phyloP scores from a whole-genome alignment of 2,888 invertebrate species.

The Drepana falcataria region DNA sequence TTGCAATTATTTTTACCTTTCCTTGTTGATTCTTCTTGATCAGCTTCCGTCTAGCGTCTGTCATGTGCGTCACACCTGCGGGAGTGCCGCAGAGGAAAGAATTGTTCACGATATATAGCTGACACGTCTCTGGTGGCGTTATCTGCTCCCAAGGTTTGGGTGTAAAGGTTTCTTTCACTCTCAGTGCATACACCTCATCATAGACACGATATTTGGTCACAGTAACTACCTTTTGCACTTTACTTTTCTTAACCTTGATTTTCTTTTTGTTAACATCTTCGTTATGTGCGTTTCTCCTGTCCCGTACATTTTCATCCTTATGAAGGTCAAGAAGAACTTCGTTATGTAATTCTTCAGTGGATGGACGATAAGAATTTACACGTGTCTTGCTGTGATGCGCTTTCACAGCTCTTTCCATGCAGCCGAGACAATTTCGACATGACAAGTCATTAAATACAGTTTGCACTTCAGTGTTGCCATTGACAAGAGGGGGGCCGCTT shows the following conservation, averaged over 20 bases:
- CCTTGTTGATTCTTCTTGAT: conserved; percentile 37
- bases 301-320: conserved; percentile 13
- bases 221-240: conserved; percentile 25
- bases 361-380: conserved; percentile 6
- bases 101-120: conserved; percentile 50
- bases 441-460: conserved; percentile 29
- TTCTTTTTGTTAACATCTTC: conserved; percentile 9
- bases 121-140: conserved; percentile 27
- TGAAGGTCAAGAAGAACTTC: conserved; percentile 23
- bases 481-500: conserved; percentile 22
- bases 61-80: conserved; percentile 37
- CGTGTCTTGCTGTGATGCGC: conserved; percentile 14
- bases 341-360: conserved; percentile 24
- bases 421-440: conserved; percentile 39
- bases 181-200: conserved; percentile 47
- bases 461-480: conserved; percentile 27
- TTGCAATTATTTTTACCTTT: conserved; percentile 17
- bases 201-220: conserved; percentile 50
- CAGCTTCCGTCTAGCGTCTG: conserved; percentile 29
- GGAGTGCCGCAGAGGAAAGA: conserved; percentile 42
- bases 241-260: conserved; percentile 23
- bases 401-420: conserved; percentile 47
- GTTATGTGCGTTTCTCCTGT: conserved; percentile 25
- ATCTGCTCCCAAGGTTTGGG: conserved; percentile 12
- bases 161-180: conserved; percentile 42